Evolutionary conservation across 2,113 vertebrate genomes (phyloP).

Genomic region (Leucosticte australis): DNA sequence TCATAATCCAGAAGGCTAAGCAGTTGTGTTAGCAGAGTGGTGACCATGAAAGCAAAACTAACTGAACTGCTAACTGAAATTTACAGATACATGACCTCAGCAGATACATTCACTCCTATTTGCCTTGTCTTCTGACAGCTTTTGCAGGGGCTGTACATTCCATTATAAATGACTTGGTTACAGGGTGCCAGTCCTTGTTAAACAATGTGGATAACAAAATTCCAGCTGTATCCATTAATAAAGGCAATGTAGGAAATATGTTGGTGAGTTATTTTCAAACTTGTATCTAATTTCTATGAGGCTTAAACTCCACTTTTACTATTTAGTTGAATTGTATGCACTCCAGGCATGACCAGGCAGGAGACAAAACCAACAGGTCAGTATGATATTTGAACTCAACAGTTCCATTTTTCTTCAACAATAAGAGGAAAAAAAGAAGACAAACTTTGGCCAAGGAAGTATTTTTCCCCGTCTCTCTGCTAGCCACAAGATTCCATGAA

Average conservation of each 20-base stretch:
- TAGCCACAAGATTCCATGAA: neutral
- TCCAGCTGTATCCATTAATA: neutral
- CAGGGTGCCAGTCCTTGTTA: neutral
- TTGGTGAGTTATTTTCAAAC: neutral
- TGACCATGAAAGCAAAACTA: neutral
- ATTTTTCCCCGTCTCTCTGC: neutral
- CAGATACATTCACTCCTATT: neutral
- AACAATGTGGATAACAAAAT: neutral
- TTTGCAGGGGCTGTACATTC: neutral
- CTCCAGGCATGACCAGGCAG: neutral
- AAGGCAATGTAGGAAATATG: neutral
- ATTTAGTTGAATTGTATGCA: neutral
- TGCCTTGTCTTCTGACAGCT: neutral
- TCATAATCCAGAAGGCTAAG: neutral
- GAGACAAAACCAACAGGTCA: neutral
- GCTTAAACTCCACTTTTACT: neutral
- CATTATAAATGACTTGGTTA: neutral
- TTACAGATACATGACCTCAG: conserved; percentile 2
- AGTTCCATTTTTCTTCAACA: conserved; percentile 24
- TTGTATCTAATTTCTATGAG: neutral
- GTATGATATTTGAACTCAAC: neutral
- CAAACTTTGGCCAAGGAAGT: conserved; percentile 14
- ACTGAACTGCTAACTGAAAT: conserved; percentile 8
- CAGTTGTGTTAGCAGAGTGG: neutral
- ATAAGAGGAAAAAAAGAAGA: conserved; percentile 11